phyloP scores from a whole-genome alignment of 2,888 invertebrate species.

The Spisula subtruncata region DNA sequence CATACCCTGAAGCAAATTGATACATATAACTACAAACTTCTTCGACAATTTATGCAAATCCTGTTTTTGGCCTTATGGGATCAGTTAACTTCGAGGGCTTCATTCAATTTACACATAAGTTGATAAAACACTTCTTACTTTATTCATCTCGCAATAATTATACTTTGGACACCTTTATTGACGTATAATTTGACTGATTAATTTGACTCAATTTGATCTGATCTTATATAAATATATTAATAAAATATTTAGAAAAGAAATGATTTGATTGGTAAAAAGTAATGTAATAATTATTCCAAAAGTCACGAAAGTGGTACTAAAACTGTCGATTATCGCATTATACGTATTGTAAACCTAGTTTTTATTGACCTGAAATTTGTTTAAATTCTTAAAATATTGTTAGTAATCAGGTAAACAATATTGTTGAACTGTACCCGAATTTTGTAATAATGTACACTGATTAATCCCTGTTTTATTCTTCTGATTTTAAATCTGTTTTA shows the following conservation, averaged over 20 bases:
- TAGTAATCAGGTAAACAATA: background rate
- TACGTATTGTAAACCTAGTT: background rate
- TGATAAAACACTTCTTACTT: no score
- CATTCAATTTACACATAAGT: no score
- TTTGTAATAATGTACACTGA: background rate
- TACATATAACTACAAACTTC: no score
- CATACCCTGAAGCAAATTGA: no score
- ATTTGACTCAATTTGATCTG: no score
- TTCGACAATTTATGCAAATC: no score
- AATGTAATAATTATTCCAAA: background rate
- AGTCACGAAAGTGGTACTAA: background rate
- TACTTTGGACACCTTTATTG: no score
- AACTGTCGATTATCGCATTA: slow-evolving; percentile 10
- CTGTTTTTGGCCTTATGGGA: no score
- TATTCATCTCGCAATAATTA: no score
- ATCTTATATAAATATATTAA: no score
- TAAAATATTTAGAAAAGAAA: background rate
- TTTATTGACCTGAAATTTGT: background rate
- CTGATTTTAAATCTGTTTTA: slow-evolving; percentile 15
- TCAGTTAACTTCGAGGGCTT: no score
- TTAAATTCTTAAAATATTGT: background rate
- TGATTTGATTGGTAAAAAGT: background rate
- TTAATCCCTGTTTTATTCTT: slow-evolving; percentile 20
- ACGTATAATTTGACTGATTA: no score
- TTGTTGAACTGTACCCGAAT: background rate